These are phyloP conservation scores for Thunnus maccoyii DNA, from an alignment of 2,113 vertebrate species.

Conservation along the genomic window DNA sequence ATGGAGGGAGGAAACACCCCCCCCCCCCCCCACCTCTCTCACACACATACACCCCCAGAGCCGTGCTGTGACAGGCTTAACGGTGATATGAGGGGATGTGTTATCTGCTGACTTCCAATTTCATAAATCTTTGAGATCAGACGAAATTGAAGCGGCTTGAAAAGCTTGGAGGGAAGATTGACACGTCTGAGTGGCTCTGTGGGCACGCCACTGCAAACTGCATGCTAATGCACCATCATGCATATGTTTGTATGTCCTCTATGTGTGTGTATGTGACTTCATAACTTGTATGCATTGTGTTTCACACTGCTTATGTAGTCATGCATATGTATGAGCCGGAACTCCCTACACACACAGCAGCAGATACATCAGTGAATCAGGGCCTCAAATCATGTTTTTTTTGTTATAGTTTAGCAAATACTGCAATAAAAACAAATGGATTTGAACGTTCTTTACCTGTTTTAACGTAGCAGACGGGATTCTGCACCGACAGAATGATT, in stretches of 20 bases:
- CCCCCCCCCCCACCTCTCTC: background rate
- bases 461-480: background rate
- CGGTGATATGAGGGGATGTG: conserved; percentile 78
- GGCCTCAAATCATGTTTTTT: background rate
- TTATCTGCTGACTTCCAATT: conserved; percentile 83
- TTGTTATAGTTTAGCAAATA: background rate
- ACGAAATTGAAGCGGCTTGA: conserved; percentile 80
- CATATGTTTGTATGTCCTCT: conserved; percentile 46
- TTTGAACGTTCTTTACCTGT: no score
- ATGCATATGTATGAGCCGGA: conserved; percentile 53
- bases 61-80: conserved; percentile 66
- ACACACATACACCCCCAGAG: background rate
- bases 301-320: conserved; percentile 34
- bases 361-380: background rate
- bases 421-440: background rate
- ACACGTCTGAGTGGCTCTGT: conserved; percentile 74
- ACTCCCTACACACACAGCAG: background rate
- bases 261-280: conserved; percentile 9
- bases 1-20: conserved; percentile 33
- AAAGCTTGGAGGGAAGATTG: conserved; percentile 75
- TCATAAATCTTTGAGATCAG: conserved; percentile 84
- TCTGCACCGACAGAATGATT: background rate
- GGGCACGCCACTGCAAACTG: conserved; percentile 60
- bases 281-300: conserved; percentile 30
- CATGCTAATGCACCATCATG: conserved; percentile 70